phyloP scores from a whole-genome alignment of 2,888 invertebrate genomes.

The Tenthredo notha region DNA sequence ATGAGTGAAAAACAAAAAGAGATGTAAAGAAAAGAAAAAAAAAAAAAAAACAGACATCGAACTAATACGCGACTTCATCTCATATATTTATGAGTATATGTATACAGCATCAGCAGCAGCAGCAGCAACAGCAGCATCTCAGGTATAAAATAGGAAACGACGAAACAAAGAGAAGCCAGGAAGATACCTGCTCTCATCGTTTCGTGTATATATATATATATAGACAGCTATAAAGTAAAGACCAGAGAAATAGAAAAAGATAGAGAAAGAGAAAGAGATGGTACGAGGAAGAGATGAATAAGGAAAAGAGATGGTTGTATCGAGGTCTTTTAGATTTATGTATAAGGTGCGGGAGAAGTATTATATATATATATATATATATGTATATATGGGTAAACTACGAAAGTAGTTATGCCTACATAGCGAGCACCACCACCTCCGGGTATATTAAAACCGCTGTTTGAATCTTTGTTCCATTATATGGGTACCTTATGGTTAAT shows the following conservation, averaged over 20 bases:
- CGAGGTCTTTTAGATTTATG: slow-evolving; percentile 67
- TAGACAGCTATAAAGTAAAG: background rate
- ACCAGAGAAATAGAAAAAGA: slow-evolving; percentile 49
- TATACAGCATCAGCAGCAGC: background rate
- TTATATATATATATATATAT: background rate
- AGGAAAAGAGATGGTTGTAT: slow-evolving; percentile 56
- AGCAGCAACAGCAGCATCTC: background rate
- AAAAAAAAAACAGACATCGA: background rate
- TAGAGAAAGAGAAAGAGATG: slow-evolving; percentile 54
- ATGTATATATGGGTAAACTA: slow-evolving; percentile 45
- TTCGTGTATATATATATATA: background rate
- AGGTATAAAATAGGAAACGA: slow-evolving; percentile 49
- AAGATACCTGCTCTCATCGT: background rate
- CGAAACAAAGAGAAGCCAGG: slow-evolving; percentile 44
- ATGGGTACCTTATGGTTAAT: background rate
- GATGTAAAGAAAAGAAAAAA: background rate
- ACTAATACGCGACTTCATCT: background rate
- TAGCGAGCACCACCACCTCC: slow-evolving; percentile 38
- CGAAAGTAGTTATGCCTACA: slow-evolving; percentile 52
- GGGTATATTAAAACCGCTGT: slow-evolving; percentile 43
- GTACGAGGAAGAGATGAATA: slow-evolving; percentile 55
- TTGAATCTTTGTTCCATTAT: slow-evolving; percentile 40
- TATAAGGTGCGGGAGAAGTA: slow-evolving; percentile 62
- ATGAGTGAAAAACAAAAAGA: no score
- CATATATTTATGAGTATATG: background rate